Conservation (phyloP, 2,797 vertebrate species). For the Falco cherrug region DNA sequence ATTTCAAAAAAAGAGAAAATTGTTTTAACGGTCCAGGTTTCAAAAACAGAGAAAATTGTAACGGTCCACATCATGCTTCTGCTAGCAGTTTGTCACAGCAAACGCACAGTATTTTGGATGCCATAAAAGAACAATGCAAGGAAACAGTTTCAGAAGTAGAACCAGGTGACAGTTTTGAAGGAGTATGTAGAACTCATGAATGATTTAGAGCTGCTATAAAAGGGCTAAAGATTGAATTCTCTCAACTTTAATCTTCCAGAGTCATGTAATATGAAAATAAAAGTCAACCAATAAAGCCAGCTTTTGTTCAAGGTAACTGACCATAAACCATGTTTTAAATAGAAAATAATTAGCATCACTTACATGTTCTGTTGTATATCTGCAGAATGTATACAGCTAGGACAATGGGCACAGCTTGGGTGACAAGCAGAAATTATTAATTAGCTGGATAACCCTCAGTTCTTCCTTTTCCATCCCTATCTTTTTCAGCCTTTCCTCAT, state of each 20-base stretch:
- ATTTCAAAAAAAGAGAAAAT: not conserved
- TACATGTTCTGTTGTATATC: not conserved
- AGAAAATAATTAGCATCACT: not conserved
- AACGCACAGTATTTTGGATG: not conserved
- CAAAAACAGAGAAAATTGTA: not conserved
- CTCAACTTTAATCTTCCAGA: not conserved
- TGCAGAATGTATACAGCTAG: not conserved
- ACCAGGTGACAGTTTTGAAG: not conserved
- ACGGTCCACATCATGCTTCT: not conserved
- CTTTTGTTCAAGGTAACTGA: not conserved
- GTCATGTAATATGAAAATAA: not conserved
- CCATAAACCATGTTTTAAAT: not conserved
- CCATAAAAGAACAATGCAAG: not conserved
- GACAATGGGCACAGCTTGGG: not conserved
- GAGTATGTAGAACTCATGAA: not conserved
- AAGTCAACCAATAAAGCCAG: not conserved
- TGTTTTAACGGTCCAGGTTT: not conserved
- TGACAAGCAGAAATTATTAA: not conserved
- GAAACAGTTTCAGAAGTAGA: not conserved
- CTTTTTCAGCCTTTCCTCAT: not conserved
- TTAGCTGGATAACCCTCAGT: not conserved
- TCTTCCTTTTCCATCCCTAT: not conserved
- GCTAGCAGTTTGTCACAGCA: not conserved
- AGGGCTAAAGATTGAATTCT: not conserved
- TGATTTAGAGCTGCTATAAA: not conserved